Evolutionary conservation across 2,888 invertebrate genomes (phyloP).

Genomic region (Sinotaia quadrata): DNA sequence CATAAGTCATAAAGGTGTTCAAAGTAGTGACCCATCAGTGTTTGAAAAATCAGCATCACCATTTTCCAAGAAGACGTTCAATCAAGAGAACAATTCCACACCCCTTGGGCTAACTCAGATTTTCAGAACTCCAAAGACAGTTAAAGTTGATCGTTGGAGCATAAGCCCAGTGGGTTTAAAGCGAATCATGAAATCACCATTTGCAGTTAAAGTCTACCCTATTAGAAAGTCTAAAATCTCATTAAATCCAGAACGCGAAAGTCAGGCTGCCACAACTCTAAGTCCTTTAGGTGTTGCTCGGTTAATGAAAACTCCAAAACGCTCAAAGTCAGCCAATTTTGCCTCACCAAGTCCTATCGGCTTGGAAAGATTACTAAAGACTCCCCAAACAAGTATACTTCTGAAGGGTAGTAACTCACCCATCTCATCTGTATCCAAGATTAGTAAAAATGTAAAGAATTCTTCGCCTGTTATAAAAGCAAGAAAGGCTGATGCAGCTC

Average conservation of each 20-base stretch:
- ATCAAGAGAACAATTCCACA: not conserved
- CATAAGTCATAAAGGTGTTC: no score
- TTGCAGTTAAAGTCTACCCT: no score
- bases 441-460: no score
- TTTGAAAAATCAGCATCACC: no score
- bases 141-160: not conserved
- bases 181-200: slow-evolving; percentile 28
- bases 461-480: not conserved
- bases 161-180: slow-evolving; percentile 25
- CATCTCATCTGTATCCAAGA: no score
- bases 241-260: no score
- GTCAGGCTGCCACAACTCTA: slow-evolving; percentile 2
- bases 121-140: slow-evolving; percentile 9
- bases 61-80: no score
- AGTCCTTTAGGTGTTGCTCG: slow-evolving; percentile 30
- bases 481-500: slow-evolving; percentile 30
- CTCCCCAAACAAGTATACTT: no score
- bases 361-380: slow-evolving; percentile 2
- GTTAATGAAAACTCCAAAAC: slow-evolving; percentile 32
- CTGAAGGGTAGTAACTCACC: no score
- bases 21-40: no score
- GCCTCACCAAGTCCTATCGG: slow-evolving; percentile 30
- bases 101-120: not conserved
- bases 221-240: no score
- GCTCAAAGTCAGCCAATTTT: not conserved